Conservation (phyloP, 2,113 vertebrate species). For the Fulica atra region DNA sequence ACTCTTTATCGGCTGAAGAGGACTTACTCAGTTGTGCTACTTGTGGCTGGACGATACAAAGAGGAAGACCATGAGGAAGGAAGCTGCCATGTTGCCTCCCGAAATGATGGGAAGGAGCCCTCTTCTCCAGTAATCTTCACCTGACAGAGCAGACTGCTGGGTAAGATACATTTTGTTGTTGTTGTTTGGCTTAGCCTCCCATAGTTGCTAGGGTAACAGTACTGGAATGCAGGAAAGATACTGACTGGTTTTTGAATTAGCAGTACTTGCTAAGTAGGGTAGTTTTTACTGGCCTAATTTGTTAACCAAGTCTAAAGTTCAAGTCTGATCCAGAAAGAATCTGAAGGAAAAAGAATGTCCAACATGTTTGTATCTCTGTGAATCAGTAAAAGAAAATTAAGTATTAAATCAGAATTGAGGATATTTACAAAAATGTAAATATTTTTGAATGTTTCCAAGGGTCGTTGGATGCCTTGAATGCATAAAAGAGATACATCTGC, state of each 20-base stretch:
- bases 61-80: background rate
- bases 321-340: background rate
- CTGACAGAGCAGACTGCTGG: rapidly evolving
- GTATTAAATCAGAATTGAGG: background rate
- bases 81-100: background rate
- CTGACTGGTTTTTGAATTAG: background rate
- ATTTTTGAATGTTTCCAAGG: background rate
- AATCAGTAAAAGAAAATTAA: background rate
- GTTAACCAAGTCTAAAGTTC: background rate
- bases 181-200: background rate
- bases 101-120: background rate
- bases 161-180: background rate
- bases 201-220: background rate
- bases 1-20: background rate
- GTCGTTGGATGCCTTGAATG: background rate
- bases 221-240: background rate
- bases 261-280: background rate
- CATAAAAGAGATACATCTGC: background rate
- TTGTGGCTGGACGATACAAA: background rate
- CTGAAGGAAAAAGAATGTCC: background rate
- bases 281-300: rapidly evolving
- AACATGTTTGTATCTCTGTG: background rate
- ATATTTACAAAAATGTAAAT: background rate
- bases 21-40: background rate
- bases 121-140: background rate